Evolutionary conservation across 2,888 invertebrate species (phyloP), one percentile per base, ranked within the genome.

Genomic region (Callyntrura guangdongensis): DNA sequence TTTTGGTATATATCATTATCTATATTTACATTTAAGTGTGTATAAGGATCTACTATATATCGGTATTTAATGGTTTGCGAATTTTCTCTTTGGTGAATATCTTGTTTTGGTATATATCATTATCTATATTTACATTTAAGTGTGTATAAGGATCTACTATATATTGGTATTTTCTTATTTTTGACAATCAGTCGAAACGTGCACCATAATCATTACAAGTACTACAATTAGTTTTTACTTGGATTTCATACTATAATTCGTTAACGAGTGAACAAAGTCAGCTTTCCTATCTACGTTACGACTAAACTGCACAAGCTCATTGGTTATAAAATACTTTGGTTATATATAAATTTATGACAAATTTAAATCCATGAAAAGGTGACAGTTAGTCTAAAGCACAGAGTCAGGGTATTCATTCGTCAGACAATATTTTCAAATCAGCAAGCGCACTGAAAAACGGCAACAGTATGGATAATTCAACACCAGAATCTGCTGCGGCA

Each of bases 41-140:
- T 25, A 27, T 79, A 79, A 79, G 56, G 56, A 79, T 56, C 53
- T 27, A n/a, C n/a, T n/a, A n/a, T n/a, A 4, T 27, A 47, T 25
- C 47, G 45, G 82, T 82, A 99, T 95, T 99, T 97, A 96, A 14
- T 4, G 20, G 74, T 45, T 17, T 36, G 45, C 45, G 17, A 69
- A 20, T 14, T 72, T 64, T 20, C 36, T 72, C n/a, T 45, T 45
- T 69, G 4, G 45, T 5, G 17, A 12, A 67, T 67, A n/a, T n/a
- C n/a, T 47, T 2, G 20, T 47, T 72, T 45, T 45, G 72, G 14
- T 72, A 47, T 72, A 17, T 47, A 6, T 69, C 69, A n/a, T n/a
- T 72, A 72, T 72, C 47, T 72, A 45, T 69, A 45, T 45, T 69
- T 69, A 69, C 69, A 45, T 64, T 53, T 79, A 79, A 56, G 53